Evolutionary conservation across 2,888 invertebrate genomes (phyloP), one percentile per base, ranked within the genome.

Genomic region (Neocrepidodera transversa): DNA sequence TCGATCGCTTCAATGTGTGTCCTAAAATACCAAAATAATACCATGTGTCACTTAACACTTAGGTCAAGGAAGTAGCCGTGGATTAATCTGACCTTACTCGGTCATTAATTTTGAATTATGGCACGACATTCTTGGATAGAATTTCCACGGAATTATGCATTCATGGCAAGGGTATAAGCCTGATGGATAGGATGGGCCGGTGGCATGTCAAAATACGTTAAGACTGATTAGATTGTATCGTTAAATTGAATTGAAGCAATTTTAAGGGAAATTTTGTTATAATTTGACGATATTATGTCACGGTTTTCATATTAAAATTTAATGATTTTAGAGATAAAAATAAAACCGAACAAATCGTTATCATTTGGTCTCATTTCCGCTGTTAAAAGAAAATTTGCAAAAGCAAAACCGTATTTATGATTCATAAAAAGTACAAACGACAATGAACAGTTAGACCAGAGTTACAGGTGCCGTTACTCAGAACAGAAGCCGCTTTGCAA

Each of bases 391-490:
- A 45, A 30, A 51, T 47, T 50, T 43, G 48, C 40, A 13, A 42
- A 53, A 17, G 38, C 47, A 17, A n/a, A 40, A 30, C 40, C 40
- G 35, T 47, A 28, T 52, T 55, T 52, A 51, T 56, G 56, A 60
- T 51, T 56, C 56, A 52, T 60, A 55, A 56, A 60, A 60, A 60
- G 56, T 48, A 53, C 32, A 47, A 60, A 60, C 54, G 51, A 60
- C 50, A 40, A 60, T 55, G 55, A 55, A 62, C 64, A 60, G 64
- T 65, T 65, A 62, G 56, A 52, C 8, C 38, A 52, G 54, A 63
- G 43, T 57, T 51, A 61, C 55, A 47, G 58, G 57, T 62, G 54
- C 62, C 62, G 62, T 60, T 62, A 62, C 28, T 28, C 51, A 18
- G 23, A 36, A 57, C 50, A 36, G 42, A 38, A 55, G 55, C 26